Evolutionary conservation across 2,113 vertebrate genomes (phyloP), one percentile per base, ranked within the genome.

Genomic region (Apaloderma vittatum): DNA sequence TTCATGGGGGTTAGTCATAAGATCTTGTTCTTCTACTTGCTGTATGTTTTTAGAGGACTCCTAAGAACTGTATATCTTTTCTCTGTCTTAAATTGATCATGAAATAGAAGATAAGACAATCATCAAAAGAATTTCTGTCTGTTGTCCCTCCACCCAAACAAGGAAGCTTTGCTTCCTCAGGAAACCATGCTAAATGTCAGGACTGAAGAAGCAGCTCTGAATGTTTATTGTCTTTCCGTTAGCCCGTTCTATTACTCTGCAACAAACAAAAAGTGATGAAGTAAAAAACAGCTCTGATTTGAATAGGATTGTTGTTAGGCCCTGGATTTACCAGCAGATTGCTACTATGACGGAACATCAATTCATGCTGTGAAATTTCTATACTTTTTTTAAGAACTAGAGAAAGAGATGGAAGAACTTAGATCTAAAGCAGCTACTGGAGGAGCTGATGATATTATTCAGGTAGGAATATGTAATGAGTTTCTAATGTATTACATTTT

Each of bases 381-480:
- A 5, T 92, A 27, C 61, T 75, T 90, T 48, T 97, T 96, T 76
- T 97, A 83, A 99, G 99, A 99, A 97, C 97, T 99, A 86, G 99
- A 99, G 94, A 99, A 99, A 93, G 99, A 99, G 97, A 97, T 99
- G 87, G 98, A 98, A 96, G 97, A 98, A 70, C 88, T 99, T 20
- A 99, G 97, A 97, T 97, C 98, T 79, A 98, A 98, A 93, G 92
- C 97, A 88, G 86, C 94, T 91, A 36, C 89, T 95, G 98, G 90
- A 97, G 97, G 97, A 94, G 95, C 97, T 87, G 98, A 99, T 95
- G 96, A 98, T 68, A 94, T 99, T 88, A 98, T 99, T 96, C 99
- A 99, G 99, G 99, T 99, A 97, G 81, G 84, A 81, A 85, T 72
- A 48, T 3, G 2, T 65, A 12, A 51, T 40, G 68, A 1, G 1